These are phyloP conservation scores for Brachypteracias leptosomus DNA, from an alignment of 2,113 vertebrate species.

Conservation along the genomic window DNA sequence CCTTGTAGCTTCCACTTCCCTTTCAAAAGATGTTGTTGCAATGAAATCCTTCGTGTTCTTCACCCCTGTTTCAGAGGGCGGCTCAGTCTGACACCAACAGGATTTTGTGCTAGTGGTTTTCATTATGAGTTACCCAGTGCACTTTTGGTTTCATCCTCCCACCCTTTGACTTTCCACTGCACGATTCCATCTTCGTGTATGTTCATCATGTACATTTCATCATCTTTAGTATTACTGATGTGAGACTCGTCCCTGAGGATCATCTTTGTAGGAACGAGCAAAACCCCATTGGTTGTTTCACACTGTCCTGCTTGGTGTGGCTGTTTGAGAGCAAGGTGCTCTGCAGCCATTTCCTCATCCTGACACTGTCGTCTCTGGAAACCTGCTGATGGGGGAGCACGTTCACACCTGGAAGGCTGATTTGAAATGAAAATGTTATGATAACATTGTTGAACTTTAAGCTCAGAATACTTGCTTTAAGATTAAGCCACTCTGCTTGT, in stretches of 20 bases:
- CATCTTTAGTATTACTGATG: neutral
- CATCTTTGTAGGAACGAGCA: neutral
- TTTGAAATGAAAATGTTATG: neutral
- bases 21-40: neutral
- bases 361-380: neutral
- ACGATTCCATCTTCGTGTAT: fast-evolving
- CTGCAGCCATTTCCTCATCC: neutral
- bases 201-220: fast-evolving
- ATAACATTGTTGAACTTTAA: neutral
- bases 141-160: neutral
- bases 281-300: fast-evolving
- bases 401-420: neutral
- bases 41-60: fast-evolving
- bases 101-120: neutral
- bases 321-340: neutral
- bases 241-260: neutral
- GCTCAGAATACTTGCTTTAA: neutral
- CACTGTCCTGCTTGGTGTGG: fast-evolving
- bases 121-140: neutral
- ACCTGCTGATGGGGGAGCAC: neutral
- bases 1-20: neutral
- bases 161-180: neutral
- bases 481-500: fast-evolving
- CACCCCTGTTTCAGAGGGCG: neutral
- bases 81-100: neutral